phyloP scores from a whole-genome alignment of 2,888 invertebrate genomes.

The Trissolcus japonicus region DNA sequence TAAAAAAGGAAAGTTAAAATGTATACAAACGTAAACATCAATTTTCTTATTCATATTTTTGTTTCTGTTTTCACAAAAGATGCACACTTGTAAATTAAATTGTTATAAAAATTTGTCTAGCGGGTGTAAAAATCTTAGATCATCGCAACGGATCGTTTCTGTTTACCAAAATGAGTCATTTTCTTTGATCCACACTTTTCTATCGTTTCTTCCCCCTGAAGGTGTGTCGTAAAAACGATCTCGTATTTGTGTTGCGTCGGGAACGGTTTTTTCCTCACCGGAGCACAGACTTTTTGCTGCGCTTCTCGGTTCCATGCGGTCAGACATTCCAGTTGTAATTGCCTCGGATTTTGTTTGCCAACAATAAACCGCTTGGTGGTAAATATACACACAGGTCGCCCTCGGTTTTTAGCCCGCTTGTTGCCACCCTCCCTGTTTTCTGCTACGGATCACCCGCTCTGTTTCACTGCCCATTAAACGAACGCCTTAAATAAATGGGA shows the following conservation, averaged over 20 bases:
- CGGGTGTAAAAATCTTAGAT: background rate
- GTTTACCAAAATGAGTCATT: constrained; percentile 29
- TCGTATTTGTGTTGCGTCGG: constrained; percentile 38
- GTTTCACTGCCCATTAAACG: constrained; percentile 45
- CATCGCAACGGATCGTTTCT: background rate
- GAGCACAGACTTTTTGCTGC: constrained; percentile 26
- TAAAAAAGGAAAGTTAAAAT: too few species aligned
- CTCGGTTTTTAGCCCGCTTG: constrained; percentile 51
- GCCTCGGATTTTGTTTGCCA: constrained; percentile 69
- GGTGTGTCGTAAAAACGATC: constrained; percentile 33
- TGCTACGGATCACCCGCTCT: constrained; percentile 34
- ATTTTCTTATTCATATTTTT: too few species aligned
- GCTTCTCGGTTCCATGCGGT: constrained; percentile 38
- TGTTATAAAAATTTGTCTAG: background rate
- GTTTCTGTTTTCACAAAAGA: too few species aligned
- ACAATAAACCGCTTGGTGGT: constrained; percentile 66
- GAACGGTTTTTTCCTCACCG: constrained; percentile 38
- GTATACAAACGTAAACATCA: too few species aligned
- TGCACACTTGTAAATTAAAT: too few species aligned
- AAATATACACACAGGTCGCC: constrained; percentile 60
- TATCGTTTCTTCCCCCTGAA: constrained; percentile 9
- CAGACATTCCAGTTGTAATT: constrained; percentile 69
- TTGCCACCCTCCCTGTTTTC: constrained; percentile 53
- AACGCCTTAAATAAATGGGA: constrained; percentile 61
- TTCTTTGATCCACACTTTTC: constrained; percentile 29